phyloP scores from a whole-genome alignment of 2,113 vertebrate species.

The Nansenia antarctica region DNA sequence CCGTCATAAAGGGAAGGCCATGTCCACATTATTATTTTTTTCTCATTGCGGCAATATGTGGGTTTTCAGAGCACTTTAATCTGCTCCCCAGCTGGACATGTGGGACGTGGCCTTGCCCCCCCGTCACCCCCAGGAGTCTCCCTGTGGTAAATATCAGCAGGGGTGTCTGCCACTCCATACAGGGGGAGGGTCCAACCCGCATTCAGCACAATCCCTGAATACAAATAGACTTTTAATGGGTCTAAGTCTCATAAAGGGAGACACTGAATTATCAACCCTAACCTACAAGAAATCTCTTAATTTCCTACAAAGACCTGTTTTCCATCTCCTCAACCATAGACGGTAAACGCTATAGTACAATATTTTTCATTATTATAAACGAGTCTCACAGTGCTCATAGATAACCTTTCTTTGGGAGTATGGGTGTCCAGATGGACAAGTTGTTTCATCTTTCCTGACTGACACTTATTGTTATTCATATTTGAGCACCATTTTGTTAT shows the following conservation, averaged over 20 bases:
- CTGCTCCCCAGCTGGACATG: constrained; percentile 67
- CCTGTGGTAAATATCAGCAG: constrained; percentile 68
- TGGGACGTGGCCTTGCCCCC: constrained; percentile 74
- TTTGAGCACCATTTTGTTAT: constrained; percentile 66
- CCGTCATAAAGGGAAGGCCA: constrained; percentile 77
- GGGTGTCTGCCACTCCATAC: constrained; percentile 39
- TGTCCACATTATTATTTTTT: constrained; percentile 77
- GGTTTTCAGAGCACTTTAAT: constrained; percentile 76
- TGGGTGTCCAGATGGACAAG: background rate
- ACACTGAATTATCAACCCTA: background rate
- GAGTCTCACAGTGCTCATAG: background rate
- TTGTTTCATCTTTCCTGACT: constrained; percentile 48
- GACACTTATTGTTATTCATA: constrained; percentile 67
- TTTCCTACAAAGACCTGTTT: background rate
- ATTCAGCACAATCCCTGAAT: constrained; percentile 43
- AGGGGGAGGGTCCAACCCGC: constrained; percentile 42
- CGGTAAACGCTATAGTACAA: too few relatives aligned
- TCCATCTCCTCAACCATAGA: background rate
- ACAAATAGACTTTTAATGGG: constrained; percentile 25
- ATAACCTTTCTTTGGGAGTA: background rate
- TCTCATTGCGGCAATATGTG: constrained; percentile 66
- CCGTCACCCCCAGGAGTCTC: constrained; percentile 58
- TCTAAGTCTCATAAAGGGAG: background rate
- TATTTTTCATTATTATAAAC: background rate
- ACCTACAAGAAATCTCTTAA: background rate